A percentile compares a stretch with the other conserved stretches of the same genome.
Evolutionary conservation across 2,797 vertebrate genomes (phyloP).

Genomic region (Helarctos malayanus): DNA sequence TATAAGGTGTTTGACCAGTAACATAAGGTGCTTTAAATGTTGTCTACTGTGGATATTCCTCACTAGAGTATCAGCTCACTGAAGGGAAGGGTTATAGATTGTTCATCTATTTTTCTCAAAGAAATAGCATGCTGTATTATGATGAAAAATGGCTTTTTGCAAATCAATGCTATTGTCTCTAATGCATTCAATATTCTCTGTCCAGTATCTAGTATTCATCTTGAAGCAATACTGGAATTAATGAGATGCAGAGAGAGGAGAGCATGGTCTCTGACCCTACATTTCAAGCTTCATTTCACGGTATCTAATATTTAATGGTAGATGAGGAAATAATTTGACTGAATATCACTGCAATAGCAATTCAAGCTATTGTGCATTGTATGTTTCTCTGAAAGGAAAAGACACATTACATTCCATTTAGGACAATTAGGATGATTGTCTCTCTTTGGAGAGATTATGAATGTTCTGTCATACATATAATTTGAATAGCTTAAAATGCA

Average conservation of each 20-base stretch:
- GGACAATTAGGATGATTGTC: slow-evolving; percentile 61
- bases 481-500: slow-evolving; percentile 67
- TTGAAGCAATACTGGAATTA: slow-evolving; percentile 63
- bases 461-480: slow-evolving; percentile 57
- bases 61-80: background rate
- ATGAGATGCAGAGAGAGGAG: slow-evolving; percentile 61
- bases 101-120: background rate
- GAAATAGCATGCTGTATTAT: background rate
- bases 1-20: background rate
- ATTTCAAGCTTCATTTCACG: slow-evolving; percentile 69
- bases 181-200: slow-evolving; percentile 51
- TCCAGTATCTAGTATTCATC: slow-evolving; percentile 56
- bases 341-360: slow-evolving; percentile 51
- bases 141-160: slow-evolving; percentile 51
- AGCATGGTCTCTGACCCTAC: slow-evolving; percentile 60
- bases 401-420: slow-evolving; percentile 63
- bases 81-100: background rate
- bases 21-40: background rate
- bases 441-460: slow-evolving; percentile 62
- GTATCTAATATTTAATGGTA: slow-evolving; percentile 67
- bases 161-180: slow-evolving; percentile 15
- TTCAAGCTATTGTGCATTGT: slow-evolving; percentile 11
- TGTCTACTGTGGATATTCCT: background rate
- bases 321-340: slow-evolving; percentile 77
- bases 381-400: slow-evolving; percentile 63